Evolutionary conservation across 2,888 invertebrate genomes (phyloP), one percentile per base, ranked within the genome.

Genomic region (Scaptodrosophila latifasciaeformis): DNA sequence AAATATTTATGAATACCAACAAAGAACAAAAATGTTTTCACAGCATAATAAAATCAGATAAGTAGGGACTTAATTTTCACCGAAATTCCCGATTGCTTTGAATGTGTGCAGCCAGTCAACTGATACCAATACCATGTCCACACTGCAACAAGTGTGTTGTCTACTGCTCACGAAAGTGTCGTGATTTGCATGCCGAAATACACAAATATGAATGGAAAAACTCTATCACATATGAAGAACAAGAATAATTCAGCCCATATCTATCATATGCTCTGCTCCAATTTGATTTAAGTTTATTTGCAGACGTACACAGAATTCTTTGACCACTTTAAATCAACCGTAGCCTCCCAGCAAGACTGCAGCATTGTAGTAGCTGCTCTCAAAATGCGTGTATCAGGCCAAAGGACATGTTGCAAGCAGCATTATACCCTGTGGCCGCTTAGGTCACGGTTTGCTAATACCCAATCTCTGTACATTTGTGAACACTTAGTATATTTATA

Each of bases 21-120:
- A n/a, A n/a, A n/a, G n/a, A n/a, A n/a, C n/a, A n/a, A n/a, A n/a
- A n/a, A n/a, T n/a, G n/a, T n/a, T n/a, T n/a, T n/a, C n/a, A n/a
- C n/a, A n/a, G n/a, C n/a, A n/a, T n/a, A n/a, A n/a, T n/a, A n/a
- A n/a, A n/a, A n/a, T 24, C 24, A 7, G 4, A 3, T 24, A 24
- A 7, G 4, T 7, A 42, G 6, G 82, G 92, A 94, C 67, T 87
- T 93, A 0, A 84, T 97, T 31, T 93, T 96, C 82, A 88, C 91
- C 0, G 97, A 97, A 84, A 90, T 91, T 68, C 93, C 96, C 0
- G 93, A 92, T 83, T 90, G 93, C 1, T 93, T 93, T 85, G 93
- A 69, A 88, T 91, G 70, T 97, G 97, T 85, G 92, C 92, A 67
- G 84, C 86, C 19, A 78, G 84, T 1, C 87, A 90, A 45, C 83